A percentile compares a stretch with the other conserved stretches of the same genome.
Conservation (phyloP, 1,140 invertebrate species). For the Phthorimaea operculella region DNA sequence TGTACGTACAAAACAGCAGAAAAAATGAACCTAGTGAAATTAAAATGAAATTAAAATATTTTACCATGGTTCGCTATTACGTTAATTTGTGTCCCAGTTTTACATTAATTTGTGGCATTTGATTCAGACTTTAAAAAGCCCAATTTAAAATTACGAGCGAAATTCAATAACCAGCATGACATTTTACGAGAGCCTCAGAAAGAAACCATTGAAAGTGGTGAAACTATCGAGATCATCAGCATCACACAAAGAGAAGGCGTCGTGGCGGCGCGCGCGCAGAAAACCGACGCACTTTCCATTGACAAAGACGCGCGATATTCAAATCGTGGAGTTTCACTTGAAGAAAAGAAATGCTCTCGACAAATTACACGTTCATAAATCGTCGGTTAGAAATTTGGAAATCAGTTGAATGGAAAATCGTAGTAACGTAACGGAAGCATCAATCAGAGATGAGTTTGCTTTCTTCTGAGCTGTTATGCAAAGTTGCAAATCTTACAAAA, state of each 20-base stretch:
- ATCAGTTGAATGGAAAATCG: not conserved
- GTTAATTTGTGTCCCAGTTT: too few relatives aligned
- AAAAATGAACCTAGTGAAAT: too few relatives aligned
- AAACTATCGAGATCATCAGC: constrained; percentile 46
- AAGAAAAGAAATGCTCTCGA: constrained; percentile 3
- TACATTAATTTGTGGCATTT: too few relatives aligned
- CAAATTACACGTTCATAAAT: constrained; percentile 3
- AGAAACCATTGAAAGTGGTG: constrained; percentile 33
- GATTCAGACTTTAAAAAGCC: not conserved
- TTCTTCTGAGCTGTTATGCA: not conserved
- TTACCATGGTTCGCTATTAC: too few relatives aligned
- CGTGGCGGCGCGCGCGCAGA: constrained; percentile 27
- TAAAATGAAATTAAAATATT: too few relatives aligned
- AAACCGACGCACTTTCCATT: constrained; percentile 36
- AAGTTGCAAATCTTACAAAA: too few relatives aligned
- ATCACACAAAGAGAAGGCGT: constrained; percentile 39
- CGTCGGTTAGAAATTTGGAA: not conserved
- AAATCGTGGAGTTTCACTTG: constrained; percentile 29
- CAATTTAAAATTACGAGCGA: not conserved
- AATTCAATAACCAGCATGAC: constrained; percentile 11
- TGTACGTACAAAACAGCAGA: too few relatives aligned
- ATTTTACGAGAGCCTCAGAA: constrained; percentile 17
- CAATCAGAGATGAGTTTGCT: not conserved
- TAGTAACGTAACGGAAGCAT: not conserved
- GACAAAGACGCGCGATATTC: constrained; percentile 26